Base-by-base conservation (phyloP, 2,113 vertebrate genomes). In the Takifugu flavidus region DNA sequence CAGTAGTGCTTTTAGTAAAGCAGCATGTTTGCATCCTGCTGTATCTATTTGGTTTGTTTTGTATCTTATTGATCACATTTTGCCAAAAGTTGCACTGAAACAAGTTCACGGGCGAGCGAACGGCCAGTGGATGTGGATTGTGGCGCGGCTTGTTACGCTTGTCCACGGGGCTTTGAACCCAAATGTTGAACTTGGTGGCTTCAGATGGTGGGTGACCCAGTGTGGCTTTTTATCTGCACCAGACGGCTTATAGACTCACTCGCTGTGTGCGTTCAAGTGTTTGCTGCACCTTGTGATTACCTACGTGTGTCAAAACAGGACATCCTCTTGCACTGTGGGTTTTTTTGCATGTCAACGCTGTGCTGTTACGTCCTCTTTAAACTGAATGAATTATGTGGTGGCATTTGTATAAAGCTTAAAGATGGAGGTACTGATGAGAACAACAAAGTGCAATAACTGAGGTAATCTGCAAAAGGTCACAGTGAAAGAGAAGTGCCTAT, bases 31-130 rank as follows among this genome's bases (percentile, higher is more conserved):
- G 34, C 57, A 57, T 46, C 68, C 63, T 52, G 50, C 70, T 74
- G 59, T 57, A 15, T 45, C 10, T 49, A 20, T 49, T 53, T 56
- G 10, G 7, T 62, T 25, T 26, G 4, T 0, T 7, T 20, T n/a
- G 20, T 54, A 49, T 65, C 56, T 53, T 39, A 11, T 10, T 39
- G 34, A 39, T 75, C 64, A 65, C 67, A 26, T 74, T 78, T 72
- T 56, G 82, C 67, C 67, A 59, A 73, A 73, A 46, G 59, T 77
- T 84, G 79, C 80, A 87, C 80, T 77, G 68, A 78, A 71, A 69
- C 77, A 65, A 52, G 67, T 81, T 86, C 78, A 84, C 77, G 72
- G 75, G 57, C 26, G 26, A 59, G 72, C 54, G 69, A 6, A 62
- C 34, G 27, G 62, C 66, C 43, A 29, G 27, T 39, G 34, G 49